A percentile compares a stretch with the other conserved stretches of the same genome.
Evolutionary conservation across 2,888 invertebrate species (phyloP).

Genomic region (Aspidiotus destructor): DNA sequence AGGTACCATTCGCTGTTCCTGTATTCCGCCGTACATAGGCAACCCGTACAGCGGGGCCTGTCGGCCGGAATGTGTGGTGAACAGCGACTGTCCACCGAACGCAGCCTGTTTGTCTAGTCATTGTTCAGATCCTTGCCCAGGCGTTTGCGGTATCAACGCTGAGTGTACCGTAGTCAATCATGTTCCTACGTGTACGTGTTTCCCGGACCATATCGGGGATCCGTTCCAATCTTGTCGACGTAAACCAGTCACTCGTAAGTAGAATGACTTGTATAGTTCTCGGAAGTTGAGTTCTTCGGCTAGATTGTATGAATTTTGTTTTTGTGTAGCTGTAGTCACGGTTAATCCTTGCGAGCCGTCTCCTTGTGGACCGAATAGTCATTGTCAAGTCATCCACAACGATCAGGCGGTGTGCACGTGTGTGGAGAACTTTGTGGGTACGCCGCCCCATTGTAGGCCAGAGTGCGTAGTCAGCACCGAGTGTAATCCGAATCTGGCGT

Average conservation of each 20-base stretch:
- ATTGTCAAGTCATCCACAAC: constrained; percentile 46
- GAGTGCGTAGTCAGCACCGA: constrained; percentile 53
- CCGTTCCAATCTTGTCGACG: constrained; percentile 68
- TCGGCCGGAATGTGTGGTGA: constrained; percentile 72
- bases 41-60: constrained; percentile 79
- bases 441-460: constrained; percentile 52
- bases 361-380: constrained; percentile 53
- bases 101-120: constrained; percentile 72
- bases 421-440: constrained; percentile 50
- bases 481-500: constrained; percentile 52
- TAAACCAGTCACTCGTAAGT: constrained; percentile 41
- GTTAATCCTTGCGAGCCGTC: constrained; percentile 51
- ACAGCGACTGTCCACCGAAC: constrained; percentile 67
- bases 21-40: constrained; percentile 78
- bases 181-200: constrained; percentile 70
- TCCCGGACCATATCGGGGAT: constrained; percentile 67
- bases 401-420: constrained; percentile 53
- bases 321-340: constrained; percentile 41
- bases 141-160: constrained; percentile 72
- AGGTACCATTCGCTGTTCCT: constrained; percentile 63
- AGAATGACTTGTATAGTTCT: not conserved
- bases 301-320: not conserved
- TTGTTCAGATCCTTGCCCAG: constrained; percentile 75
- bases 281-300: not conserved
- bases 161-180: constrained; percentile 74